Evolutionary conservation across 2,797 vertebrate genomes (phyloP).

Genomic region (Lepilemur septentrionalis): DNA sequence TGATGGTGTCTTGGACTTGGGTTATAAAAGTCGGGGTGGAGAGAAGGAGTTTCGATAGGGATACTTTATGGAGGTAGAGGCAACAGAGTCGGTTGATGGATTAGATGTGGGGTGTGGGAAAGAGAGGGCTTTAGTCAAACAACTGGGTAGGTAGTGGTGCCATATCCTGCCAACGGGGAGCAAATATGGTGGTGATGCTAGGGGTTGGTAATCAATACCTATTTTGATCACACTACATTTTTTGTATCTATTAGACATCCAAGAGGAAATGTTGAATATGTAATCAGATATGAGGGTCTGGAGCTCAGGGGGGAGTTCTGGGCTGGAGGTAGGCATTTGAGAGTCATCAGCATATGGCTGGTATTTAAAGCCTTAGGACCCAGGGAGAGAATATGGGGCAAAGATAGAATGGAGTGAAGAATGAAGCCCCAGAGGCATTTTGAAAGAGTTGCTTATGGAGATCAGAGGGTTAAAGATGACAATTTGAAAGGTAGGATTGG

Average conservation of each 20-base stretch:
- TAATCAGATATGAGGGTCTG: neutral
- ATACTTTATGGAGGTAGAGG: neutral
- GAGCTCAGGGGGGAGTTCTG: neutral
- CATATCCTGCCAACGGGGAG: neutral
- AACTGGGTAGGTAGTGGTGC: neutral
- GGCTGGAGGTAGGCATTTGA: neutral
- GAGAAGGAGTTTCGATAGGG: neutral
- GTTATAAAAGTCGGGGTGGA: neutral
- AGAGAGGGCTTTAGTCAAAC: neutral
- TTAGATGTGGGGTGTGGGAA: neutral
- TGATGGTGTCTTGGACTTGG: neutral
- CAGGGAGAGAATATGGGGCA: neutral
- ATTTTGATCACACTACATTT: neutral
- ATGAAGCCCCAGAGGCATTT: neutral
- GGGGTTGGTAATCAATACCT: neutral
- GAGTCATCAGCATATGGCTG: neutral
- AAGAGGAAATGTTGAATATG: neutral
- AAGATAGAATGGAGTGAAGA: neutral
- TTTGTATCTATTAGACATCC: neutral
- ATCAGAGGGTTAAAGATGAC: neutral
- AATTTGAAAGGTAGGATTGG: neutral
- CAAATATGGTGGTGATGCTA: neutral
- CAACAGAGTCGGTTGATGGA: neutral
- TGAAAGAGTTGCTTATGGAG: neutral
- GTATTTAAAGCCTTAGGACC: neutral